phyloP scores from a whole-genome alignment of 2,113 vertebrate genomes.

The Neopipo cinnamomea region DNA sequence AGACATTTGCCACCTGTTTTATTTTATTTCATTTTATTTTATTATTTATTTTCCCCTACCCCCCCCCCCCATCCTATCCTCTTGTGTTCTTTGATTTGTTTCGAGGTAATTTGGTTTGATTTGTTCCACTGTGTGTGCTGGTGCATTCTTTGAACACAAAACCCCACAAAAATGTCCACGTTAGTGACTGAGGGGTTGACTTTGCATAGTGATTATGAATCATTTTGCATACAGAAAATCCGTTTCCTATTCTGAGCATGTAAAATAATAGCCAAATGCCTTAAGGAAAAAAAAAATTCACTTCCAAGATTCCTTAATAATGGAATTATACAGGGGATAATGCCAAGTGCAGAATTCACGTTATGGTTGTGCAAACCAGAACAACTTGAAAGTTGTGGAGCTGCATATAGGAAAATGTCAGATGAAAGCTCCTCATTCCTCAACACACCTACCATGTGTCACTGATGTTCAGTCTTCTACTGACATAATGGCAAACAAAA shows the following conservation, averaged over 20 bases:
- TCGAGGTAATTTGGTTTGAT: conserved; percentile 1
- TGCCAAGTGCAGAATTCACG: not conserved
- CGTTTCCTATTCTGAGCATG: not conserved
- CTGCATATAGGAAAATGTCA: not conserved
- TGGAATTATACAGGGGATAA: not conserved
- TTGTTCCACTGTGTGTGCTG: not conserved
- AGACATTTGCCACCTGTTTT: not conserved
- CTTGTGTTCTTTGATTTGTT: not conserved
- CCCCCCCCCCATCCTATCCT: not conserved
- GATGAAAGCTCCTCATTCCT: not conserved
- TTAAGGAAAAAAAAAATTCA: not conserved
- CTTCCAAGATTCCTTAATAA: conserved; percentile 9
- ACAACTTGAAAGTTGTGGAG: not conserved
- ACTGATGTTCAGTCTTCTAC: not conserved
- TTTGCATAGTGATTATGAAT: not conserved
- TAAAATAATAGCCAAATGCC: not conserved
- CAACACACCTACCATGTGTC: not conserved
- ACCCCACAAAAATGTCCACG: not conserved
- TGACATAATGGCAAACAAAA: not conserved
- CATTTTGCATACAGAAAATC: not conserved
- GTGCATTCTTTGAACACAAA: not conserved
- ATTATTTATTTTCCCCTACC: not conserved
- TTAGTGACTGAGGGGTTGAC: not conserved
- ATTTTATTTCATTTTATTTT: not conserved
- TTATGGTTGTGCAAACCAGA: not conserved